Evolutionary conservation across 2,113 vertebrate genomes (phyloP).

Genomic region (Verasper variegatus): DNA sequence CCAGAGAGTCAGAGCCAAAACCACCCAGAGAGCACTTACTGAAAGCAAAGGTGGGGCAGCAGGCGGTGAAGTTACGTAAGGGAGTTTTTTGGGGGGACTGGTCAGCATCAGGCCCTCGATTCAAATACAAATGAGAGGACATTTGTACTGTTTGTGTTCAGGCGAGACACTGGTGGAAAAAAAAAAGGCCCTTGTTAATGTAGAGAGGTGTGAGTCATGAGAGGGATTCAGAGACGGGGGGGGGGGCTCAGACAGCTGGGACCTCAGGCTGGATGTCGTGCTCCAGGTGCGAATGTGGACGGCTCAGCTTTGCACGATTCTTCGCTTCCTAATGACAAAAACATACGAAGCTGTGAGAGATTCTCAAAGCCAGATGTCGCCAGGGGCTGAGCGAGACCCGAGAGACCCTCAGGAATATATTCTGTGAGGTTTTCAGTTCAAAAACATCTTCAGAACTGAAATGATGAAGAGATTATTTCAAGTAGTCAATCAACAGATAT

Average conservation of each 20-base stretch:
- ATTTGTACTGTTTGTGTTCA: slow-evolving; percentile 47
- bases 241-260: slow-evolving; percentile 30
- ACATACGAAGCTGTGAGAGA: slow-evolving; percentile 7
- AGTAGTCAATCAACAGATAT: background rate
- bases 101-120: slow-evolving; percentile 29
- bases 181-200: slow-evolving; percentile 22
- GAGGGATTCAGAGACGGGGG: background rate
- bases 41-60: slow-evolving; percentile 48
- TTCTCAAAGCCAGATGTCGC: slow-evolving; percentile 40
- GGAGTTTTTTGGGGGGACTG: slow-evolving; percentile 30
- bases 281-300: slow-evolving; percentile 46
- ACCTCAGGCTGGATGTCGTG: slow-evolving; percentile 6
- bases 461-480: no score
- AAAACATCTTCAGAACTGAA: background rate
- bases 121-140: slow-evolving; percentile 35
- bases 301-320: slow-evolving; percentile 30
- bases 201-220: slow-evolving; percentile 46
- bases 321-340: slow-evolving; percentile 33
- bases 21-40: slow-evolving; percentile 59
- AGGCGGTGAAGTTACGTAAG: slow-evolving; percentile 57
- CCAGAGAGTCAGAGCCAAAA: slow-evolving; percentile 48
- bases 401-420: no score
- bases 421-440: no score
- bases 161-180: slow-evolving; percentile 53
- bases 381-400: slow-evolving; percentile 4